These are phyloP conservation scores for Heliconius eleuchia DNA, from an alignment of 1,140 invertebrate genomes.

Conservation along the genomic window DNA sequence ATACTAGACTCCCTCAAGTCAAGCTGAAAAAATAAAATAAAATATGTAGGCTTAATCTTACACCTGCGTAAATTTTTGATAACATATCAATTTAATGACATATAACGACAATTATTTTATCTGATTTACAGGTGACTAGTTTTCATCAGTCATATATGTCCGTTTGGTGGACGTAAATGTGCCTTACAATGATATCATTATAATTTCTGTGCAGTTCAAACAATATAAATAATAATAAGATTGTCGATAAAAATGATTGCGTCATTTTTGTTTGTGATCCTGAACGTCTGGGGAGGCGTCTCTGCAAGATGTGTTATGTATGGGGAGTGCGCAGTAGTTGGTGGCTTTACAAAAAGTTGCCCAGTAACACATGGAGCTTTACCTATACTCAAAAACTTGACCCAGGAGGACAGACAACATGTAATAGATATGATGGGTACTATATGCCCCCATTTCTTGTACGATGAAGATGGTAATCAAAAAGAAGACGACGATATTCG, in stretches of 20 bases:
- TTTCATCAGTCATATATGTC: conserved; percentile 21
- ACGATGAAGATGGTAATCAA: conserved; percentile 52
- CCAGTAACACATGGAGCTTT: conserved; percentile 74
- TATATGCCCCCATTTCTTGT: conserved; percentile 58
- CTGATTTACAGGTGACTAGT: conserved; percentile 15
- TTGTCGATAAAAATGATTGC: conserved; percentile 23
- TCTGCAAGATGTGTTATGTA: conserved; percentile 59
- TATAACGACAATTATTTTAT: conserved; percentile 7
- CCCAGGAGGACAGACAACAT: conserved; percentile 34
- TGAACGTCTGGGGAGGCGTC: conserved; percentile 47
- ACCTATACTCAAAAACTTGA: conserved; percentile 57
- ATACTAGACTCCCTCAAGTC: too few relatives aligned
- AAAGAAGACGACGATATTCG: conserved; percentile 51
- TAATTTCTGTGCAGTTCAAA: conserved; percentile 14
- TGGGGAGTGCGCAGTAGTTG: conserved; percentile 49
- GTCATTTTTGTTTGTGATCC: conserved; percentile 27
- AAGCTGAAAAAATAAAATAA: too few relatives aligned
- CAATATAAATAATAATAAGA: background rate
- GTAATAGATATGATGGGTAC: conserved; percentile 40
- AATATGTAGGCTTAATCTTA: conserved; percentile 39
- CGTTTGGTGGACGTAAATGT: background rate
- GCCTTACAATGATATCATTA: conserved; percentile 10
- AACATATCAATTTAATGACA: conserved; percentile 52
- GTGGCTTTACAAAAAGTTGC: conserved; percentile 69
- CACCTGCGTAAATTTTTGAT: conserved; percentile 63